Evolutionary conservation across 2,888 invertebrate species (phyloP).

Genomic region (Amaurobius ferox): DNA sequence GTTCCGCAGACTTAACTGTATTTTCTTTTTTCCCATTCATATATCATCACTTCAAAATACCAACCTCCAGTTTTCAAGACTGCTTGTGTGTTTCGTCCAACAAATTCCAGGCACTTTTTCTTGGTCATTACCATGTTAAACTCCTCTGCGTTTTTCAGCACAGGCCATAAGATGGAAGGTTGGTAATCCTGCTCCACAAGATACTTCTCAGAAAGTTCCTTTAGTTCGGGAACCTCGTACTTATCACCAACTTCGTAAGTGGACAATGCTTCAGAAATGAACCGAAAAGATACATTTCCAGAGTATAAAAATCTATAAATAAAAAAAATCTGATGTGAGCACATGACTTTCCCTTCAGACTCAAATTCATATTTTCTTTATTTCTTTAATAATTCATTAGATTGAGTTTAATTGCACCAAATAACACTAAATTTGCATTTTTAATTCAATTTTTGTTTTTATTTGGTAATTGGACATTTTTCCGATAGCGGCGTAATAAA

Average conservation of each 20-base stretch:
- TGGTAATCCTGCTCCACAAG: not conserved
- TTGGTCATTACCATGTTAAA: not conserved
- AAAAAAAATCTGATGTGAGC: too few species aligned
- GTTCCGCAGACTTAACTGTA: too few species aligned
- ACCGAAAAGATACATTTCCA: not conserved
- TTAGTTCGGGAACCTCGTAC: not conserved
- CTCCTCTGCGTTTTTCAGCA: not conserved
- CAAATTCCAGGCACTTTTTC: conserved; percentile 3
- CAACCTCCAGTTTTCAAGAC: not conserved
- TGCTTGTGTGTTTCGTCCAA: not conserved
- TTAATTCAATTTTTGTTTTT: too few species aligned
- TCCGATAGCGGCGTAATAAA: too few species aligned
- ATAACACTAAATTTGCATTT: too few species aligned
- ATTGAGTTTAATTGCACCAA: too few species aligned
- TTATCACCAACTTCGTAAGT: not conserved
- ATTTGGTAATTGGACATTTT: too few species aligned
- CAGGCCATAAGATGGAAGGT: not conserved
- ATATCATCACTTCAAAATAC: too few species aligned
- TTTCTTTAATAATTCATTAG: too few species aligned
- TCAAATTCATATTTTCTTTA: too few species aligned
- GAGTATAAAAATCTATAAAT: not conserved
- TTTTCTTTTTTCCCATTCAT: too few species aligned
- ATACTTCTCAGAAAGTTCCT: not conserved
- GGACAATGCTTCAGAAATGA: not conserved
- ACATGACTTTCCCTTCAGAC: too few species aligned